phyloP scores from a whole-genome alignment of 2,113 vertebrate genomes.

The Grammomys dolichurus region DNA sequence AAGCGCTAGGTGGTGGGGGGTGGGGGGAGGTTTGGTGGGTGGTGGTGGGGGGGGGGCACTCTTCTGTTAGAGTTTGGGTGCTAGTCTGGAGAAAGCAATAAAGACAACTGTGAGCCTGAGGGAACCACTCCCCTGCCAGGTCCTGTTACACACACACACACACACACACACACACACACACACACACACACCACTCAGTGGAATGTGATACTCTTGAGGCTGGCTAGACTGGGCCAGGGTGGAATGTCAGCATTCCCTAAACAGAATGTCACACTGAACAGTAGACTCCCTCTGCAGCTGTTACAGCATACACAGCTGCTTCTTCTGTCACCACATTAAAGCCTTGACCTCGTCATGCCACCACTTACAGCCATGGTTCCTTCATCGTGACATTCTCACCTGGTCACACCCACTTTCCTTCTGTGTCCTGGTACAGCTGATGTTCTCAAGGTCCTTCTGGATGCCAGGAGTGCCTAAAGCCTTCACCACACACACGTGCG shows the following conservation, averaged over 20 bases:
- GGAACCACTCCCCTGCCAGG: neutral
- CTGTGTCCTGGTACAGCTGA: neutral
- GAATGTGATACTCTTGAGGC: neutral
- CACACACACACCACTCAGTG: neutral
- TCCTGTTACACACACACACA: conserved; percentile 46
- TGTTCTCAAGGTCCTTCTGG: rapidly evolving
- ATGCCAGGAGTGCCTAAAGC: neutral
- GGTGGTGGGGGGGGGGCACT: neutral
- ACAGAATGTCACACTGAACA: neutral
- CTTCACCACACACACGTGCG: neutral
- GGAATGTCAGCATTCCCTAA: conserved; percentile 63
- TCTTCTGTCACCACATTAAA: neutral
- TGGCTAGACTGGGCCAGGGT: conserved; percentile 25
- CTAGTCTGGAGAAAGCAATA: neutral
- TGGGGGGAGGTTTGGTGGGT: too few species aligned
- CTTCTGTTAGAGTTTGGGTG: neutral
- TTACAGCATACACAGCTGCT: neutral
- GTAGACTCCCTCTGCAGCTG: conserved; percentile 40
- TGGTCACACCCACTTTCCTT: neutral
- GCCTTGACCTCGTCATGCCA: neutral
- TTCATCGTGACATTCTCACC: neutral
- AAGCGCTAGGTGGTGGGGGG: too few species aligned
- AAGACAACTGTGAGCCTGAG: conserved; percentile 40
- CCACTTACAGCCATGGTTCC: neutral
- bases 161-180: conserved; percentile 50